Conservation (phyloP, 2,797 vertebrate species). For the Odontamblyopus rebecca region DNA sequence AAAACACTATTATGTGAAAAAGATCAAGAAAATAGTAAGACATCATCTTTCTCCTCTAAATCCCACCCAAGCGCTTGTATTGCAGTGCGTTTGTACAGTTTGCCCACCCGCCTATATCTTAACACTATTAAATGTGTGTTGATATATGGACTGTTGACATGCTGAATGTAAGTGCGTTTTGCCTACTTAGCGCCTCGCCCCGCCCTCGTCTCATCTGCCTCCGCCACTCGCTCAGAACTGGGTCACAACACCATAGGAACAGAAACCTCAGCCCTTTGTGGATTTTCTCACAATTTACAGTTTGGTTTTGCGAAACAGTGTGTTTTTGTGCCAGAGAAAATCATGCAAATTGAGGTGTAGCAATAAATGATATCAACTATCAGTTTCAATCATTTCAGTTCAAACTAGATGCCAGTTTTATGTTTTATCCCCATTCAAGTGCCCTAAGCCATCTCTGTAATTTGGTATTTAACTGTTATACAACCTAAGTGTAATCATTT, state of each 20-base stretch:
- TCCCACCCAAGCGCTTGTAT: slow-evolving; percentile 36
- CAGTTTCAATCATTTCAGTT: slow-evolving; percentile 44
- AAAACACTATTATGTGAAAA: slow-evolving; percentile 67
- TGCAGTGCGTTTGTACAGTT: slow-evolving; percentile 23
- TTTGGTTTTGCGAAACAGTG: slow-evolving; percentile 27
- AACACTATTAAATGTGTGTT: slow-evolving; percentile 63
- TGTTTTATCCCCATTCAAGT: not conserved
- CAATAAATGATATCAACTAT: slow-evolving; percentile 39
- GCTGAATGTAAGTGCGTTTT: slow-evolving; percentile 18
- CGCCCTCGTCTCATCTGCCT: slow-evolving; percentile 41
- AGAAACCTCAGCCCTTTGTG: slow-evolving; percentile 29
- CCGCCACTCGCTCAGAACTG: slow-evolving; percentile 51
- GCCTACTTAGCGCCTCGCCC: slow-evolving; percentile 36
- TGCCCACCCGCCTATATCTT: slow-evolving; percentile 35
- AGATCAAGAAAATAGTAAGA: slow-evolving; percentile 70
- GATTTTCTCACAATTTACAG: slow-evolving; percentile 31
- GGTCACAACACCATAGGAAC: slow-evolving; percentile 59
- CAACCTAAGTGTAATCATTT: not conserved
- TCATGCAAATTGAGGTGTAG: slow-evolving; percentile 20
- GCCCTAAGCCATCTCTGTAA: not conserved
- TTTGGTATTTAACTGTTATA: not conserved
- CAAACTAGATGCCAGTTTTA: slow-evolving; percentile 6
- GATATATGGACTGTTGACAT: slow-evolving; percentile 62
- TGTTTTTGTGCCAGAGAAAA: slow-evolving; percentile 24
- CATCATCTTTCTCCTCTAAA: slow-evolving; percentile 47